phyloP scores from a whole-genome alignment of 2,888 invertebrate species.

The Drosophila diplacantha region DNA sequence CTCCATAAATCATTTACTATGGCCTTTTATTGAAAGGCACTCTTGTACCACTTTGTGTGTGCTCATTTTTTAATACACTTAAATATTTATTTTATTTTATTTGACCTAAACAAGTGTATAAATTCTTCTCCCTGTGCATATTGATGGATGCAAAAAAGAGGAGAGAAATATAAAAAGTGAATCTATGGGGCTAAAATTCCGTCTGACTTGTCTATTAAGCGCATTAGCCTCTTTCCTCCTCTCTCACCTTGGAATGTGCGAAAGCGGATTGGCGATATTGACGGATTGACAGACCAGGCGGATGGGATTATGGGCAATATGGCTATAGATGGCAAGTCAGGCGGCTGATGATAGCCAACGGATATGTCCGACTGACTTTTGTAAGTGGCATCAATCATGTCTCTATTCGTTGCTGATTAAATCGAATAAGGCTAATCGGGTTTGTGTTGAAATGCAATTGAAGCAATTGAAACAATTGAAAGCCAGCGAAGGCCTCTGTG shows the following conservation, averaged over 20 bases:
- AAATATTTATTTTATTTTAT: too few species aligned
- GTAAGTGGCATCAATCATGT: slow-evolving; percentile 32
- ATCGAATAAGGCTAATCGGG: slow-evolving; percentile 19
- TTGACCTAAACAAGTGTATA: too few species aligned
- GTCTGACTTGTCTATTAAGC: slow-evolving; percentile 38
- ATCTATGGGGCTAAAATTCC: slow-evolving; percentile 9
- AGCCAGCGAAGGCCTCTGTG: background rate
- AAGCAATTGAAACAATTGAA: slow-evolving; percentile 25
- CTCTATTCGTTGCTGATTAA: slow-evolving; percentile 15
- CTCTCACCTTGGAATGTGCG: slow-evolving; percentile 7
- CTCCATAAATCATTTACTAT: background rate
- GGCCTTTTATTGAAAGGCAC: too few species aligned
- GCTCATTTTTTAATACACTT: too few species aligned
- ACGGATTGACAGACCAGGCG: slow-evolving; percentile 29
- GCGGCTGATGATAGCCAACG: slow-evolving; percentile 25
- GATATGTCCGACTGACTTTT: slow-evolving; percentile 9
- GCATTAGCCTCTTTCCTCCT: slow-evolving; percentile 13
- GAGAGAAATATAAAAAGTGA: background rate
- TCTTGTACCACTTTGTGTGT: too few species aligned
- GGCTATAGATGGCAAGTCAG: slow-evolving; percentile 12
- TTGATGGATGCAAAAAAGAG: background rate
- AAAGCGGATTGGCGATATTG: slow-evolving; percentile 20
- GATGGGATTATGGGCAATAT: slow-evolving; percentile 29
- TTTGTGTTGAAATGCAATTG: slow-evolving; percentile 23
- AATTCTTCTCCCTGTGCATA: background rate